Conservation (phyloP, 2,113 vertebrate genomes). For the Dicaeum eximium region DNA sequence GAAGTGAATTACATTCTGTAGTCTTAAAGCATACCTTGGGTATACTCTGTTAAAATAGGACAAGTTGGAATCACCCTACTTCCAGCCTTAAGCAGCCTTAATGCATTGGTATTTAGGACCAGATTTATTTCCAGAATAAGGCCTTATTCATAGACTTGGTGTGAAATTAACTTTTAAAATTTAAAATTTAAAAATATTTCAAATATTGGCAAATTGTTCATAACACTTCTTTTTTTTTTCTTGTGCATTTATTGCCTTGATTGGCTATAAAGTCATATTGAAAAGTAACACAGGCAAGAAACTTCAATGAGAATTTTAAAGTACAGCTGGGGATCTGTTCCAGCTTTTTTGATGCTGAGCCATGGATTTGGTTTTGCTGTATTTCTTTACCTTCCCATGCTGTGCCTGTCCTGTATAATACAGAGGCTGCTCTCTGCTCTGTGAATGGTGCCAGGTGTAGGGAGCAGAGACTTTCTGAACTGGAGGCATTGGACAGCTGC, state of each 20-base stretch:
- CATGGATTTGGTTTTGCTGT: not conserved
- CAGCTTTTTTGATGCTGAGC: not conserved
- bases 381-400: not conserved
- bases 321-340: not conserved
- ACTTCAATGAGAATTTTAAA: not conserved
- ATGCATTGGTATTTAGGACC: not conserved
- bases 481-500: not conserved
- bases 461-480: not conserved
- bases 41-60: not conserved
- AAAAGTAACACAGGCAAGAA: not conserved
- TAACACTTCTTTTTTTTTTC: not conserved
- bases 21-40: not conserved
- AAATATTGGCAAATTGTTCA: not conserved
- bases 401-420: not conserved
- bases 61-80: slow-evolving; percentile 6
- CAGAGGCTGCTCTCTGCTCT: not conserved
- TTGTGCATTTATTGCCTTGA: not conserved
- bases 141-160: not conserved
- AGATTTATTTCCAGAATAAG: not conserved
- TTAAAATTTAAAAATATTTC: not conserved
- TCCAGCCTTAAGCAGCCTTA: not conserved
- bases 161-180: not conserved
- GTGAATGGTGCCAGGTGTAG: not conserved
- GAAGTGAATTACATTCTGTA: not conserved
- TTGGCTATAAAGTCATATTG: not conserved